These are phyloP conservation scores for Vandiemenella viatica DNA, from an alignment of 2,888 invertebrate species.

Conservation along the genomic window DNA sequence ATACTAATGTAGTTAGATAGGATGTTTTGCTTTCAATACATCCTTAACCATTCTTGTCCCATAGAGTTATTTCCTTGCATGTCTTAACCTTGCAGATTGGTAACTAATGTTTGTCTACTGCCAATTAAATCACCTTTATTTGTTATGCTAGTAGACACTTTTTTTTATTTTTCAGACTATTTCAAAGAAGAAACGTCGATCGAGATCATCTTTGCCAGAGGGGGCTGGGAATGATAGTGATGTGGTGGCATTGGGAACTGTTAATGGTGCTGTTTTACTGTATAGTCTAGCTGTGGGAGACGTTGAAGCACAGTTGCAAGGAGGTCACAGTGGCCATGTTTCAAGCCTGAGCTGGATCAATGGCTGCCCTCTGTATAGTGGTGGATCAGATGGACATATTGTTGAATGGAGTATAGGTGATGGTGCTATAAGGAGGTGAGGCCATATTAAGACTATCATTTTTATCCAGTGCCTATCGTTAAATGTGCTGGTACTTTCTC, in stretches of 20 bases:
- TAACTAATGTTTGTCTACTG: too few relatives aligned
- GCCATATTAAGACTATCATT: too few relatives aligned
- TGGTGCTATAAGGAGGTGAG: slow-evolving; percentile 35
- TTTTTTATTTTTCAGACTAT: slow-evolving; percentile 31
- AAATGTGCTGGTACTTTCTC: too few relatives aligned
- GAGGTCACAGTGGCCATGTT: slow-evolving; percentile 30
- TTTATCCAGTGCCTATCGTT: too few relatives aligned
- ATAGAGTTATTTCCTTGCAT: too few relatives aligned
- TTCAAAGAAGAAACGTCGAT: slow-evolving; percentile 35
- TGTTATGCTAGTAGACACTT: too few relatives aligned
- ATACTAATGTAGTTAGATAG: too few relatives aligned
- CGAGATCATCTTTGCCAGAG: slow-evolving; percentile 26
- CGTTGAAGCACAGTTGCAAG: slow-evolving; percentile 41
- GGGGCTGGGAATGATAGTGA: slow-evolving; percentile 26
- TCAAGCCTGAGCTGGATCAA: slow-evolving; percentile 41
- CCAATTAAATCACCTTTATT: too few relatives aligned
- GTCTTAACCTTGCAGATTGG: too few relatives aligned
- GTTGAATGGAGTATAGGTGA: slow-evolving; percentile 36
- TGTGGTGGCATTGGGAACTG: slow-evolving; percentile 56
- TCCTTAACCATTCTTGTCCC: too few relatives aligned
- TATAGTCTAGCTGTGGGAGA: slow-evolving; percentile 53
- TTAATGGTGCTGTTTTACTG: slow-evolving; percentile 51
- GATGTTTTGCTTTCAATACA: too few relatives aligned
- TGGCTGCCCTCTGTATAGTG: slow-evolving; percentile 35
- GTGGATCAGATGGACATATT: slow-evolving; percentile 40